Base-by-base conservation (phyloP, 2,113 vertebrate genomes). In the Bubo blakistoni region DNA sequence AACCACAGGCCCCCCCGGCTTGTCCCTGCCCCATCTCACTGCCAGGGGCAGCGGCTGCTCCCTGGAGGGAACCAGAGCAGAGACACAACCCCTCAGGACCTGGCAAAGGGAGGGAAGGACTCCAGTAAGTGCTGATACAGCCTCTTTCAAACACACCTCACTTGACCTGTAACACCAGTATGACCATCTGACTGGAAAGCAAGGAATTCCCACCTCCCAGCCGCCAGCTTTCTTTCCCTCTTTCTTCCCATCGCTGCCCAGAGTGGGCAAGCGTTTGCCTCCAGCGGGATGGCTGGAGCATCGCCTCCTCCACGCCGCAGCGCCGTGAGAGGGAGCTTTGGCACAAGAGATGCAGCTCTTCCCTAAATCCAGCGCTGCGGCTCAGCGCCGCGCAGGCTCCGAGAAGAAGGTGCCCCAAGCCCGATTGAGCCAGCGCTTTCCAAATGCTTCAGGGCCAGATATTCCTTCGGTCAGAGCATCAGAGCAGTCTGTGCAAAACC, bases 321-420 rank as follows among this genome's bases (percentile, higher is more conserved):
- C 34, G 7, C 89, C 86, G 2, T 26, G 19, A 92, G 91, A 79
- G 94, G 91, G 91, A 87, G 85, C 93, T 80, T 79, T 70, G 69
- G 90, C 80, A 88, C 90, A n/a, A 58, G 73, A 44, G 55, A 94
- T 36, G 69, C 27, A 9, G 65, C 18, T 84, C 51, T 34, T n/a
- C 59, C 51, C 4, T 1, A 69, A 49, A 76, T 22, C 63, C 74
- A 32, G 42, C 9, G 20, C 32, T 12, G 27, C 38, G 52, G 42
- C 3, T 34, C 61, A 38, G 71, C 17, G 22, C 52, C 10, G 32
- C 66, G 14, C 24, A 13, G 62, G 57, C 18, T 47, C 34, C 0
- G 27, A 47, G 74, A 40, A 44, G 26, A 40, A 62, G 3, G 2
- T 13, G 61, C 42, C 27, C 32, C 0, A 1, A 57, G 34, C 38